Conservation (phyloP, 2,113 vertebrate genomes). For the Diphyllodes magnificus region DNA sequence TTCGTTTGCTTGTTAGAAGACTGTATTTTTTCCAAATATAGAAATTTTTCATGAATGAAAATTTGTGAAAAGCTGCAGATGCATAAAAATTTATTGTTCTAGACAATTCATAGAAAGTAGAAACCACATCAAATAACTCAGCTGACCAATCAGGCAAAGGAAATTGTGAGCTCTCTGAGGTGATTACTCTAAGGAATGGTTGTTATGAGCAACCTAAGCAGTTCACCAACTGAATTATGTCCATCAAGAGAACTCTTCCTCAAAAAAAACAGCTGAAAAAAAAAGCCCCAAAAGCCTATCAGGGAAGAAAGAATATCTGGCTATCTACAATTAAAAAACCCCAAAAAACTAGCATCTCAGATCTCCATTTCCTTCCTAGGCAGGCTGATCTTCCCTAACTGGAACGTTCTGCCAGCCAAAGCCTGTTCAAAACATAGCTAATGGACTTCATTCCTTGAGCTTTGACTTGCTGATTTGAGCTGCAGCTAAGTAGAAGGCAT, state of each 20-base stretch:
- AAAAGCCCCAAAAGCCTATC: neutral
- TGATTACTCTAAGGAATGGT: neutral
- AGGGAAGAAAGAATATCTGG: neutral
- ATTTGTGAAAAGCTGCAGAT: neutral
- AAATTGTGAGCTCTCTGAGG: neutral
- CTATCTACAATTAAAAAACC: neutral
- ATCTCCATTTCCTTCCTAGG: neutral
- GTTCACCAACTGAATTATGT: neutral
- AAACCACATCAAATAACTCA: neutral
- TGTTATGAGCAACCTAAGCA: neutral
- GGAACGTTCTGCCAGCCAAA: neutral
- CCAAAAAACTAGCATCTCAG: neutral
- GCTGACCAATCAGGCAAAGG: neutral
- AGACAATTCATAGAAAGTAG: neutral
- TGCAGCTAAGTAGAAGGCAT: neutral
- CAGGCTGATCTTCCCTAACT: neutral
- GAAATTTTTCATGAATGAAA: neutral
- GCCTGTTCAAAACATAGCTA: neutral
- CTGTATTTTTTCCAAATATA: neutral
- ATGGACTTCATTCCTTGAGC: neutral
- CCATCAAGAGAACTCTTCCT: neutral
- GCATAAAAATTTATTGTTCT: neutral
- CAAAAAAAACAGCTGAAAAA: neutral
- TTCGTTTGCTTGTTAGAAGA: neutral
- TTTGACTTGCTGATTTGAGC: neutral